A percentile compares a stretch with the other conserved stretches of the same genome.
phyloP scores from a whole-genome alignment of 2,113 vertebrate genomes.

The Sinocyclocheilus maitianheensis region DNA sequence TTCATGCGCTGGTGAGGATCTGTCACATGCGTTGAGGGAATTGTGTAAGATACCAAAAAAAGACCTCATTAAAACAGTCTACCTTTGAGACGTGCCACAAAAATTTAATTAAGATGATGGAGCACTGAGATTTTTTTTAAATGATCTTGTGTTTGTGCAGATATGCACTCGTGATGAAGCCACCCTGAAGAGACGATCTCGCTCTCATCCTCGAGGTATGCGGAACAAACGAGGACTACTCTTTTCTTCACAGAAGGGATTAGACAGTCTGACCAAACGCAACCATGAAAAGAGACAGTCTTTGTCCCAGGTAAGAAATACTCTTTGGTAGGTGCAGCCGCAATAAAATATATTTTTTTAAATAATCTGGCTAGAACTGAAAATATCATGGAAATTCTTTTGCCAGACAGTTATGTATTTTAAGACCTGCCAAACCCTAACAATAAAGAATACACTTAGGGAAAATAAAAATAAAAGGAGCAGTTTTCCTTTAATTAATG shows the following conservation, averaged over 20 bases:
- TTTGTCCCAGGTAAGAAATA: conserved; percentile 77
- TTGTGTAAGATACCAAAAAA: not conserved
- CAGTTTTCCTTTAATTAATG: too few relatives aligned
- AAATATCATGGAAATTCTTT: too few relatives aligned
- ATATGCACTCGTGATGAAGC: conserved; percentile 88
- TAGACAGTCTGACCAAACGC: conserved; percentile 81
- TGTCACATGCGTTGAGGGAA: not conserved
- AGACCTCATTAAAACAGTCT: not conserved
- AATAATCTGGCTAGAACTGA: too few relatives aligned
- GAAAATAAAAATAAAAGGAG: too few relatives aligned
- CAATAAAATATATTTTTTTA: too few relatives aligned
- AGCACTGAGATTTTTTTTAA: not conserved
- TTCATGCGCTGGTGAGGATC: conserved; percentile 89
- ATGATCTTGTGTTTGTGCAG: conserved; percentile 64
- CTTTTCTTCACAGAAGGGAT: conserved; percentile 85
- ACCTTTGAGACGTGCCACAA: not conserved
- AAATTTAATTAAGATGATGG: not conserved
- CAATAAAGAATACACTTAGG: too few relatives aligned
- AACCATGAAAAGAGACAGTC: conserved; percentile 79
- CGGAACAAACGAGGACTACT: conserved; percentile 78
- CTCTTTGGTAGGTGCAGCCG: too few relatives aligned
- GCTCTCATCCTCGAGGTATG: conserved; percentile 76
- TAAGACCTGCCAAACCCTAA: too few relatives aligned
- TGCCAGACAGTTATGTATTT: too few relatives aligned
- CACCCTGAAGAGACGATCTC: conserved; percentile 77